phyloP scores from a whole-genome alignment of 2,797 vertebrate genomes.

The Vultur gryphus region DNA sequence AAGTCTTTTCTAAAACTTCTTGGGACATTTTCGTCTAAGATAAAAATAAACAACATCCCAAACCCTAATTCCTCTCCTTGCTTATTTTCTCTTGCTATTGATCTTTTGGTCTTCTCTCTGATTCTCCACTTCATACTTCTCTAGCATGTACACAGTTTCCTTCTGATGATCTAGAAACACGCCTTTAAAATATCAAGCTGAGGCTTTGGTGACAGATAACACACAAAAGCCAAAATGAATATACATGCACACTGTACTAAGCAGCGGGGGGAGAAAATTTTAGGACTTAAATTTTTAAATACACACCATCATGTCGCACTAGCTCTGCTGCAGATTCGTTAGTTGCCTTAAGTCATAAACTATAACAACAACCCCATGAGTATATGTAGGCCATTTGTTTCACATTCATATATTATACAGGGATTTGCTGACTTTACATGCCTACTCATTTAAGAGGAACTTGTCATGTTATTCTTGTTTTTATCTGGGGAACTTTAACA shows the following conservation, averaged over 20 bases:
- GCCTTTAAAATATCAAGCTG: not conserved
- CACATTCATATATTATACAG: not conserved
- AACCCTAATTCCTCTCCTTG: not conserved
- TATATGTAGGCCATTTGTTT: not conserved
- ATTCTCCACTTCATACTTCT: not conserved
- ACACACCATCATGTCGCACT: not conserved
- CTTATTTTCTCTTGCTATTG: not conserved
- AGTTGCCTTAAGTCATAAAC: not conserved
- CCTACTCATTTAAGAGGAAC: not conserved
- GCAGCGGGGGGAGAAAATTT: accelerated
- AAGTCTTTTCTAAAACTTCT: not conserved
- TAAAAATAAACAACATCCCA: not conserved
- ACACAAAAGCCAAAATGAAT: not conserved
- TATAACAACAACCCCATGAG: not conserved
- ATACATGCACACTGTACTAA: not conserved
- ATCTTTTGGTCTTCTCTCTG: not conserved
- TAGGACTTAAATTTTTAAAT: conserved; percentile 1
- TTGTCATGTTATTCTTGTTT: not conserved
- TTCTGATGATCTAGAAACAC: not conserved
- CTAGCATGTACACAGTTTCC: not conserved
- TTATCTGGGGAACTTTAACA: not conserved
- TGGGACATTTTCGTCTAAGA: not conserved
- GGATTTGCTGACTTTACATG: not conserved
- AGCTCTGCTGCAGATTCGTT: not conserved
- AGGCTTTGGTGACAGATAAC: not conserved